A percentile compares a stretch with the other conserved stretches of the same genome.
Evolutionary conservation across 2,113 vertebrate species (phyloP).

Genomic region (Anolis carolinensis): DNA sequence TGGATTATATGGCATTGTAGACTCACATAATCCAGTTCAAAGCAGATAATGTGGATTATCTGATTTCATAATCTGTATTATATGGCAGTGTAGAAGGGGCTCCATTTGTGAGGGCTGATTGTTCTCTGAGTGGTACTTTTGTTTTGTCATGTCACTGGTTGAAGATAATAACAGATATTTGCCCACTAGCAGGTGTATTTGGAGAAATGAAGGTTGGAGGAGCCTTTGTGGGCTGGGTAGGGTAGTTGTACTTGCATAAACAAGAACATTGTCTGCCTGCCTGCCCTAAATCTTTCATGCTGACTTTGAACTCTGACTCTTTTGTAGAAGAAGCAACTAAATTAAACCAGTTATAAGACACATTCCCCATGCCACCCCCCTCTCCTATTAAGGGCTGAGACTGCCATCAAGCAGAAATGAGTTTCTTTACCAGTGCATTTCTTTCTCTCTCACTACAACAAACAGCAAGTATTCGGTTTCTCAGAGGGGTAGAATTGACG

Average conservation of each 20-base stretch:
- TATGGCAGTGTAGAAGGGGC: too few relatives aligned
- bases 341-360: neutral
- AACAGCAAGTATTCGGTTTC: conserved; percentile 72
- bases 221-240: too few relatives aligned
- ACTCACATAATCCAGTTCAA: too few relatives aligned
- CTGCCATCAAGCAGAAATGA: neutral
- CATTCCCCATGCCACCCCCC: neutral
- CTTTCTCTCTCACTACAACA: neutral
- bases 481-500: conserved; percentile 72
- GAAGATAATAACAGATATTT: too few relatives aligned
- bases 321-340: neutral
- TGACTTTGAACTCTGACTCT: neutral
- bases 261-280: neutral
- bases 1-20: too few relatives aligned
- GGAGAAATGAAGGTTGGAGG: too few relatives aligned
- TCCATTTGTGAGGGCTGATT: too few relatives aligned
- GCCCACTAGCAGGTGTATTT: too few relatives aligned
- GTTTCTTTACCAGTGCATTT: neutral
- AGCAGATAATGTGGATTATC: too few relatives aligned
- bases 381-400: neutral
- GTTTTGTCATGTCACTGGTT: too few relatives aligned
- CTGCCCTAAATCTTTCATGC: neutral
- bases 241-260: neutral
- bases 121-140: too few relatives aligned
- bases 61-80: too few relatives aligned